These are phyloP conservation scores for Scrobipalpa costella DNA, from an alignment of 2,888 invertebrate genomes.

Conservation along the genomic window DNA sequence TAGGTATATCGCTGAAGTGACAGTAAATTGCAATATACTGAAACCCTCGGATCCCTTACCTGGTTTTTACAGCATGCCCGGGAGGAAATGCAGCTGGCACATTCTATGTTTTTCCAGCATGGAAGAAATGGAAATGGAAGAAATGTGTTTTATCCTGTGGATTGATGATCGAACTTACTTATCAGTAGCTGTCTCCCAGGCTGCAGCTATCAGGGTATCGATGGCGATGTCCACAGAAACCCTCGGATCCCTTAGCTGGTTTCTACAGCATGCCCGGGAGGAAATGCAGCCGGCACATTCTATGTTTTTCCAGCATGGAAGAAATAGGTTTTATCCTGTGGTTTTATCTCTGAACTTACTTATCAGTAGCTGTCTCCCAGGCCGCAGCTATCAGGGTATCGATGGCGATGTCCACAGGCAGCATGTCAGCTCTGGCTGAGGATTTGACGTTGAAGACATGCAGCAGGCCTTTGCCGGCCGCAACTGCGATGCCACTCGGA, in stretches of 20 bases:
- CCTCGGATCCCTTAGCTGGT: no score
- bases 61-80: no score
- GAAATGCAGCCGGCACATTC: no score
- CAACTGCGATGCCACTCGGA: conserved; percentile 86
- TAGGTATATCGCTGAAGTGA: no score
- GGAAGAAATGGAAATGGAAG: no score
- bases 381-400: conserved; percentile 85
- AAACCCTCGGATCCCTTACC: no score
- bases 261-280: no score
- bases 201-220: conserved; percentile 85
- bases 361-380: conserved; percentile 83
- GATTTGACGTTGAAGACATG: conserved; percentile 82
- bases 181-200: conserved; percentile 84
- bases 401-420: conserved; percentile 90
- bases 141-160: neutral
- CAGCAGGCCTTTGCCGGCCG: conserved; percentile 85
- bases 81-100: no score
- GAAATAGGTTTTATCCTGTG: neutral
- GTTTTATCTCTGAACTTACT: conserved; percentile 43
- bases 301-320: no score
- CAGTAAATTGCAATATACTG: no score
- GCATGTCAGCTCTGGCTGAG: conserved; percentile 83
- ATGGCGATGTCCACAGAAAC: conserved; percentile 90
- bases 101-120: no score
- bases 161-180: conserved; percentile 44